Percentiles rank a stretch among this genome's conserved stretches.
Conservation (phyloP, 2,113 vertebrate genomes). For the Ceuthmochares aereus region DNA sequence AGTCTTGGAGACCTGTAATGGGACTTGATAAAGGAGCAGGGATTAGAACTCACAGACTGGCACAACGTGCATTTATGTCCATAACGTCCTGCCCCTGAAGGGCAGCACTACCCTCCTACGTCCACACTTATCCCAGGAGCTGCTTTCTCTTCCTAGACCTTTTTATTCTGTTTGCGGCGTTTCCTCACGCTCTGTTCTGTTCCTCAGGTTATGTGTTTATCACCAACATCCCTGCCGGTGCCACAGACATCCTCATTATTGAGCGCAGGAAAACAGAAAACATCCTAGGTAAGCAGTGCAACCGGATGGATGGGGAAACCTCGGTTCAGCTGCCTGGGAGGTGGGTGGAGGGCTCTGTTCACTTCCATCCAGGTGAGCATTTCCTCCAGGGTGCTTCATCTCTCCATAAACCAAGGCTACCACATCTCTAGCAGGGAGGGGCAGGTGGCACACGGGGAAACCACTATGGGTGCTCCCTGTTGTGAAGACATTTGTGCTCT, state of each 20-base stretch:
- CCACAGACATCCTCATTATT: slow-evolving; percentile 89
- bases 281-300: slow-evolving; percentile 81
- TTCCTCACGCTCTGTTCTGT: background rate
- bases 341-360: background rate
- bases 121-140: background rate
- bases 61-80: background rate
- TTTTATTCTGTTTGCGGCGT: background rate
- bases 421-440: background rate
- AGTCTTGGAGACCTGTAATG: background rate
- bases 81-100: background rate
- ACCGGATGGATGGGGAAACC: background rate
- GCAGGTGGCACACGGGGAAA: background rate
- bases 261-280: slow-evolving; percentile 90
- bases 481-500: background rate
- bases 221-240: slow-evolving; percentile 86
- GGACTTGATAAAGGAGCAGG: background rate
- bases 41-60: background rate
- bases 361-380: background rate
- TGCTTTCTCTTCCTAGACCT: background rate
- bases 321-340: background rate
- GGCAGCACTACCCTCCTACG: background rate
- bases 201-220: slow-evolving; percentile 86
- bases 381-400: background rate
- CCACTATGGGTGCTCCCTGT: background rate
- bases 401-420: background rate